Evolutionary conservation across 2,888 invertebrate genomes (phyloP).

Genomic region (Drosophila antonietae): DNA sequence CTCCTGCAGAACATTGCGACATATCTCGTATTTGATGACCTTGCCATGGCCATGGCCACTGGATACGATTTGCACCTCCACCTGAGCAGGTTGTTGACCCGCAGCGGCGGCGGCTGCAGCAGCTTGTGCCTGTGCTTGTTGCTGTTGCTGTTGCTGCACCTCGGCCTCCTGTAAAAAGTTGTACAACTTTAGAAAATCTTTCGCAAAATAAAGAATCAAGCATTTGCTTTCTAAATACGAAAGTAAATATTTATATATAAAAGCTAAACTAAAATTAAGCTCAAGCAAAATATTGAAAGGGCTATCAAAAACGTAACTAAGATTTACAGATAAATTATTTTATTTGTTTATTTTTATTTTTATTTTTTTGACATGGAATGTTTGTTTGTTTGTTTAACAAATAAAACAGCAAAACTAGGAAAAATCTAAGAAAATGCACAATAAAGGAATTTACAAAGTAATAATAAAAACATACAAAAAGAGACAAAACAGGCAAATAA

Average conservation of each 20-base stretch:
- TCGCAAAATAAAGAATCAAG: background rate
- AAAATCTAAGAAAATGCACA: conserved; percentile 15
- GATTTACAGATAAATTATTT: conserved; percentile 4
- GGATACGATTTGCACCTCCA: conserved; percentile 80
- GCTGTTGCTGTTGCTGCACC: conserved; percentile 81
- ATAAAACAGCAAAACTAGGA: conserved; percentile 25
- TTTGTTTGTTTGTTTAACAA: conserved; percentile 2
- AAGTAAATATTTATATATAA: conserved; percentile 19
- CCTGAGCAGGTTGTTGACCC: conserved; percentile 71
- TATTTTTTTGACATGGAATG: conserved; percentile 7
- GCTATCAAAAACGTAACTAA: conserved; percentile 18
- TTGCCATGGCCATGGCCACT: conserved; percentile 76
- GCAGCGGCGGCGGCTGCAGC: conserved; percentile 76
- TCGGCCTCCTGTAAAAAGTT: conserved; percentile 67
- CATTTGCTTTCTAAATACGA: conserved; percentile 29
- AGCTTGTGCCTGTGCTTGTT: conserved; percentile 68
- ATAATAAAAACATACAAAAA: conserved; percentile 14
- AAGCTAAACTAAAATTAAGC: conserved; percentile 62
- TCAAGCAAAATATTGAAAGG: conserved; percentile 40
- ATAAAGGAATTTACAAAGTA: conserved; percentile 22
- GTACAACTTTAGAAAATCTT: conserved; percentile 45
- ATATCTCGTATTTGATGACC: conserved; percentile 78
- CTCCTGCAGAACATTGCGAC: conserved; percentile 75
- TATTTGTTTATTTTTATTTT: conserved; percentile 4
- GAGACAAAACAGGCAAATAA: conserved; percentile 43